Evolutionary conservation across 2,888 invertebrate species (phyloP).

Genomic region (Girardia tigrina): DNA sequence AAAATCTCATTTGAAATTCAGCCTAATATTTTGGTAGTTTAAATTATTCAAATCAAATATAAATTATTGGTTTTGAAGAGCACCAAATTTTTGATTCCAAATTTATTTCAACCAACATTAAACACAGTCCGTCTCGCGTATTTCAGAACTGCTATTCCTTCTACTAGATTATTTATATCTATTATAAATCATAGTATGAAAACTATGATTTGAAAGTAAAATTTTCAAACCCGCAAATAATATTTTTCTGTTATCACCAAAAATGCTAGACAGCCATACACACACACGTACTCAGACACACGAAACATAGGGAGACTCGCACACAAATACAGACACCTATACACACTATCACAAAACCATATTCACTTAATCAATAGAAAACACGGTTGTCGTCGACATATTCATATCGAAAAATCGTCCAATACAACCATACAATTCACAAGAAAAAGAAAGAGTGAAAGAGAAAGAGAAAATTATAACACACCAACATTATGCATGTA

Average conservation of each 20-base stretch:
- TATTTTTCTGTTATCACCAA: not conserved
- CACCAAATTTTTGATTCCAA: too few relatives aligned
- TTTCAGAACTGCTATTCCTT: too few relatives aligned
- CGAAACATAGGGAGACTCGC: too few relatives aligned
- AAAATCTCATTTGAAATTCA: too few relatives aligned
- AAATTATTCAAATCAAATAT: too few relatives aligned
- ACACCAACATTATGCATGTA: not conserved
- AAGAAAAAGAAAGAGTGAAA: too few relatives aligned
- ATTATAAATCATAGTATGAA: not conserved
- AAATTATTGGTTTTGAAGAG: too few relatives aligned
- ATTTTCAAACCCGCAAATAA: not conserved
- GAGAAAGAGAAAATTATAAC: not conserved
- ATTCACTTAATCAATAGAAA: not conserved
- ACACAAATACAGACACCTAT: too few relatives aligned
- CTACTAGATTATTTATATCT: not conserved
- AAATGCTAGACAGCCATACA: not conserved
- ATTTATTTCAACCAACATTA: too few relatives aligned
- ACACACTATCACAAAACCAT: too few relatives aligned
- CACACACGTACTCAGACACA: not conserved
- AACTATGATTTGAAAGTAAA: not conserved
- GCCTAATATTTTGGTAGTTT: too few relatives aligned
- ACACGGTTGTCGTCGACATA: not conserved
- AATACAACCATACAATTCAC: not conserved
- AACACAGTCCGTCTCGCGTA: too few relatives aligned
- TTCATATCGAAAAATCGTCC: not conserved